Percentiles rank a stretch among this genome's conserved stretches.
phyloP scores from a whole-genome alignment of 1,140 invertebrate genomes.

The Zaprionus tsacasi region DNA sequence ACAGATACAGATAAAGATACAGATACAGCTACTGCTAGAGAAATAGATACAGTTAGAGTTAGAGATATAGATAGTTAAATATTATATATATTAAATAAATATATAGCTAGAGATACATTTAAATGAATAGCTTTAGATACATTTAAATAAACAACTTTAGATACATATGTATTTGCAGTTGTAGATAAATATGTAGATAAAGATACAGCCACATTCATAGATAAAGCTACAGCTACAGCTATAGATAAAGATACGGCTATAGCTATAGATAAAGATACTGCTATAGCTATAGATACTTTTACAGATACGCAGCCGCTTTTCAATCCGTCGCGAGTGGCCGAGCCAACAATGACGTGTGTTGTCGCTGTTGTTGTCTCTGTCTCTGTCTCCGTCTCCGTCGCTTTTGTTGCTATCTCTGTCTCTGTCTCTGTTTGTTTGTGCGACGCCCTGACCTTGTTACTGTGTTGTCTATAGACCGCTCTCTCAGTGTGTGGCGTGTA shows the following conservation, averaged over 20 bases:
- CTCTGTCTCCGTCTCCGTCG: too few relatives aligned
- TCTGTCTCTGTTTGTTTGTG: slow-evolving; percentile 35
- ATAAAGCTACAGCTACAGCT: slow-evolving; percentile 4
- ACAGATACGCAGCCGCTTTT: slow-evolving; percentile 11
- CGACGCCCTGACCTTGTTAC: slow-evolving; percentile 77
- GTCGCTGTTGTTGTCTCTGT: slow-evolving; percentile 33
- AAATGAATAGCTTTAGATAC: not conserved
- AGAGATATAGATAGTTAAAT: not conserved
- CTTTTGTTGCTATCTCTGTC: slow-evolving; percentile 31
- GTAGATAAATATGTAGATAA: not conserved
- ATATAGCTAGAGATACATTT: slow-evolving; percentile 1
- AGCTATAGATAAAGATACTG: slow-evolving; percentile 11
- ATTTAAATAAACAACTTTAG: not conserved
- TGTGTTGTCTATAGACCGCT: slow-evolving; percentile 31
- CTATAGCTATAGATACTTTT: slow-evolving; percentile 9
- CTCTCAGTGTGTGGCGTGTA: slow-evolving; percentile 3
- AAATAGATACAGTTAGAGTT: slow-evolving; percentile 7
- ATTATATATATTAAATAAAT: not conserved
- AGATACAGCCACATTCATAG: not conserved
- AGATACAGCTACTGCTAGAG: slow-evolving; percentile 3
- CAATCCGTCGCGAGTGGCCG: slow-evolving; percentile 32
- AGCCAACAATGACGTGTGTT: slow-evolving; percentile 60
- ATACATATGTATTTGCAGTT: not conserved
- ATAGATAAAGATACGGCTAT: slow-evolving; percentile 7
- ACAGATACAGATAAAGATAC: slow-evolving; percentile 13